phyloP scores from a whole-genome alignment of 2,888 invertebrate species.

The Ochropleura leucogaster region DNA sequence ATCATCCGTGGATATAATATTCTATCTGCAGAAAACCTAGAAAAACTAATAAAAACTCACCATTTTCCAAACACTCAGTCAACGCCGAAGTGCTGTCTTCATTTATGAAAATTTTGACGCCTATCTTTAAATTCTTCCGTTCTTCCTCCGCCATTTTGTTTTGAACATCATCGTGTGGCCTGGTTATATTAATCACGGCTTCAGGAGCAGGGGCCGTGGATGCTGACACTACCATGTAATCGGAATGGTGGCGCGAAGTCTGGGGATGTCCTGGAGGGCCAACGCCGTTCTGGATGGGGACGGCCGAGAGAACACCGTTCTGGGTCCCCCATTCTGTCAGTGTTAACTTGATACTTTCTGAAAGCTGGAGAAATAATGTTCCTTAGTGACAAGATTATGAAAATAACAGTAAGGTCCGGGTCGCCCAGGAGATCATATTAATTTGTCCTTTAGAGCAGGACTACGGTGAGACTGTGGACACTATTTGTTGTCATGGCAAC shows the following conservation, averaged over 20 bases:
- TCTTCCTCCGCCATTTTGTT: constrained; percentile 93
- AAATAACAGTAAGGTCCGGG: not conserved
- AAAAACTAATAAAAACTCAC: constrained; percentile 81
- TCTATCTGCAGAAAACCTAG: too few species aligned
- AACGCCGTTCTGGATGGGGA: constrained; percentile 76
- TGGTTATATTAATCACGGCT: constrained; percentile 88
- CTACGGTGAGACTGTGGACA: not conserved
- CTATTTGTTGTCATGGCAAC: not conserved
- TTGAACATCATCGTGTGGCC: constrained; percentile 91
- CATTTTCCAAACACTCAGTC: constrained; percentile 93
- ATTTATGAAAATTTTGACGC: constrained; percentile 96
- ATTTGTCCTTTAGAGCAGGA: not conserved
- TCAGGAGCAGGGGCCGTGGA: constrained; percentile 71
- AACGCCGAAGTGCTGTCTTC: constrained; percentile 92
- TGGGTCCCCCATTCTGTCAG: constrained; percentile 85
- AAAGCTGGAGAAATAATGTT: constrained; percentile 77
- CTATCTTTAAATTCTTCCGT: constrained; percentile 94
- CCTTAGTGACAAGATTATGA: not conserved
- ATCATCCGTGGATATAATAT: not conserved
- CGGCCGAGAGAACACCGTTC: constrained; percentile 69
- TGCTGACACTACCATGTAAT: constrained; percentile 82
- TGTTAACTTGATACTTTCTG: constrained; percentile 88
- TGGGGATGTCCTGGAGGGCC: constrained; percentile 67
- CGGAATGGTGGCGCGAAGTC: constrained; percentile 73
- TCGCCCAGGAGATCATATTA: not conserved